These are phyloP conservation scores for Poecilobothrus nobilitatus DNA, from an alignment of 2,888 invertebrate genomes.

Conservation along the genomic window DNA sequence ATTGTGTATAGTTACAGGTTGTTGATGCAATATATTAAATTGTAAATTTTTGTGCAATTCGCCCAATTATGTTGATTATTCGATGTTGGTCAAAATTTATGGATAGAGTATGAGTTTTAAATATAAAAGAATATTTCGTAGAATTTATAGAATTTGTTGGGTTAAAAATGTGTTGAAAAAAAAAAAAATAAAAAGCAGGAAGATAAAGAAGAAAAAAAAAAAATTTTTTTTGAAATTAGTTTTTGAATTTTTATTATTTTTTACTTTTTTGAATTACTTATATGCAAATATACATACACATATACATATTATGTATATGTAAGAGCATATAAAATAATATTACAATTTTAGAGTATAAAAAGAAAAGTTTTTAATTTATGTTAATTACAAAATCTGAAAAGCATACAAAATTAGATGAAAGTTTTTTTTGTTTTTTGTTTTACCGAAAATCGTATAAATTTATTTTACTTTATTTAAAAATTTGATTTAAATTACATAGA, in stretches of 20 bases:
- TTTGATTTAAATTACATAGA: not conserved
- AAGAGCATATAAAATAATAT: not conserved
- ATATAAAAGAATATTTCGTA: too few relatives aligned
- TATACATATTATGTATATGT: not conserved
- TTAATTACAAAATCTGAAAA: not conserved
- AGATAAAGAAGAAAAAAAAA: not conserved
- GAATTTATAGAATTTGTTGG: too few relatives aligned
- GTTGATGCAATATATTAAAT: too few relatives aligned
- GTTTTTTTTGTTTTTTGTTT: not conserved
- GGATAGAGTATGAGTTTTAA: too few relatives aligned
- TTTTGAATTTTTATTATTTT: not conserved
- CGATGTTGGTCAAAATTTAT: too few relatives aligned
- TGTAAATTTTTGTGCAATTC: too few relatives aligned
- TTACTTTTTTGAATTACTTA: not conserved
- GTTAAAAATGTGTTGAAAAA: not conserved
- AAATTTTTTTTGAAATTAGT: not conserved
- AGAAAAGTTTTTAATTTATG: not conserved
- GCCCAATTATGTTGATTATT: too few relatives aligned
- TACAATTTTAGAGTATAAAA: not conserved
- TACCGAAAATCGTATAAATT: not conserved
- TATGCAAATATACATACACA: not conserved
- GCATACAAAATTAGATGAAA: not conserved
- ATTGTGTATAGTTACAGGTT: too few relatives aligned
- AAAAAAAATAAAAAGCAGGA: not conserved
- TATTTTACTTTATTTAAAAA: not conserved